Evolutionary conservation across 2,113 vertebrate genomes (phyloP).

Genomic region (Alligator sinensis): DNA sequence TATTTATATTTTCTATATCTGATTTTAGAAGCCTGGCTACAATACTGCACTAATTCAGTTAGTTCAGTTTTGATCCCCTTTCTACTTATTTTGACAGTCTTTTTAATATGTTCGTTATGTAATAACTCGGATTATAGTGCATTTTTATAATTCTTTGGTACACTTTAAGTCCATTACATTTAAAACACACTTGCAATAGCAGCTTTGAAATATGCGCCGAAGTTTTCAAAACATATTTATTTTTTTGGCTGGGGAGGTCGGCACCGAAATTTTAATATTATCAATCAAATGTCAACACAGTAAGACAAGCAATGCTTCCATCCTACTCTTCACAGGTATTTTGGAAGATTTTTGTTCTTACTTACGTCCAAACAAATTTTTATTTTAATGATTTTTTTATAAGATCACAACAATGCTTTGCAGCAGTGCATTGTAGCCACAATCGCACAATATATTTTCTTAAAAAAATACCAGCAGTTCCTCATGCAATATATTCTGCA

Average conservation of each 20-base stretch:
- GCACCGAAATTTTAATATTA: constrained; percentile 73
- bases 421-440: constrained; percentile 86
- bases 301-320: constrained; percentile 77
- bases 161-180: constrained; percentile 77
- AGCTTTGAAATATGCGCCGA: constrained; percentile 83
- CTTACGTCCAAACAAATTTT: constrained; percentile 72
- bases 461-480: constrained; percentile 89
- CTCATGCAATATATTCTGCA: constrained; percentile 88
- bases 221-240: constrained; percentile 72
- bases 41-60: constrained; percentile 86
- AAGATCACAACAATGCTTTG: constrained; percentile 82
- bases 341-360: constrained; percentile 75
- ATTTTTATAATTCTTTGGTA: constrained; percentile 79
- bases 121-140: constrained; percentile 70
- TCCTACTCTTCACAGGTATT: constrained; percentile 71
- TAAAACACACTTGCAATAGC: constrained; percentile 77
- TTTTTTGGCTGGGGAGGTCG: constrained; percentile 81
- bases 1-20: constrained; percentile 93
- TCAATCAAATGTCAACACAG: constrained; percentile 74
- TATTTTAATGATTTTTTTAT: constrained; percentile 75
- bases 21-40: constrained; percentile 90
- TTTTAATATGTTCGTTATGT: constrained; percentile 76
- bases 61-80: constrained; percentile 82
- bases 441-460: constrained; percentile 91
- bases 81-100: constrained; percentile 79